phyloP scores from a whole-genome alignment of 2,888 invertebrate species.

The Panorpa germanica region DNA sequence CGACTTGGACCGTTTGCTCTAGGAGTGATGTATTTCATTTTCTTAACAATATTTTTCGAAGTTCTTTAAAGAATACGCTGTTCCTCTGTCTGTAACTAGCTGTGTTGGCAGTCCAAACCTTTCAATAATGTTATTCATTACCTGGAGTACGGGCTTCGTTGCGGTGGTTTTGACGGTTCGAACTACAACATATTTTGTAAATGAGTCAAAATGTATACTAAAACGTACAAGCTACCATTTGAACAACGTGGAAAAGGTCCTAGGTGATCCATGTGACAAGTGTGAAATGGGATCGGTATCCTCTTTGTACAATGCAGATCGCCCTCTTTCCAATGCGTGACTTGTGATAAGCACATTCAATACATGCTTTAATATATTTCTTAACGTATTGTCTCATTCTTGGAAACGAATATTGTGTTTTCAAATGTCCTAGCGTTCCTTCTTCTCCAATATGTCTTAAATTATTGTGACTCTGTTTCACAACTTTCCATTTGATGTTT shows the following conservation, averaged over 20 bases:
- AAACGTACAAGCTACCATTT: slow-evolving; percentile 8
- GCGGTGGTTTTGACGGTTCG: slow-evolving; percentile 4
- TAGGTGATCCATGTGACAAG: slow-evolving; percentile 12
- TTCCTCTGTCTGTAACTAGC: slow-evolving; percentile 10
- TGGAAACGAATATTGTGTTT: slow-evolving; percentile 11
- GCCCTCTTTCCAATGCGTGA: too few relatives aligned
- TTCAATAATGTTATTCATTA: slow-evolving; percentile 5
- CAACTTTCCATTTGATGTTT: slow-evolving; percentile 6
- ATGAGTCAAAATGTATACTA: slow-evolving; percentile 10
- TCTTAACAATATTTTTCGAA: slow-evolving; percentile 10
- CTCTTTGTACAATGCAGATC: slow-evolving; percentile 12
- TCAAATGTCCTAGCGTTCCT: slow-evolving; percentile 6
- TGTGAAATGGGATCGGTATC: slow-evolving; percentile 9
- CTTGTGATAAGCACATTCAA: slow-evolving; percentile 12
- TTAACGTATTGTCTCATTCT: slow-evolving; percentile 11
- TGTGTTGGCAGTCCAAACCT: slow-evolving; percentile 8
- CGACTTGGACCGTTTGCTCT: slow-evolving; percentile 11
- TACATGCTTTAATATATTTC: slow-evolving; percentile 11
- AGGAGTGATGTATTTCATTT: slow-evolving; percentile 7
- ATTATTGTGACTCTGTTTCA: slow-evolving; percentile 8
- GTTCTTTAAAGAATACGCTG: slow-evolving; percentile 10
- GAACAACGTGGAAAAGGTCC: slow-evolving; percentile 10
- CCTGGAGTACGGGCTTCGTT: slow-evolving; percentile 6
- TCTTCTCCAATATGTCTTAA: slow-evolving; percentile 8
- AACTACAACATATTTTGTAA: slow-evolving; percentile 10